These are phyloP conservation scores for Ennomos quercinarius DNA, from an alignment of 2,888 invertebrate genomes.

Conservation along the genomic window DNA sequence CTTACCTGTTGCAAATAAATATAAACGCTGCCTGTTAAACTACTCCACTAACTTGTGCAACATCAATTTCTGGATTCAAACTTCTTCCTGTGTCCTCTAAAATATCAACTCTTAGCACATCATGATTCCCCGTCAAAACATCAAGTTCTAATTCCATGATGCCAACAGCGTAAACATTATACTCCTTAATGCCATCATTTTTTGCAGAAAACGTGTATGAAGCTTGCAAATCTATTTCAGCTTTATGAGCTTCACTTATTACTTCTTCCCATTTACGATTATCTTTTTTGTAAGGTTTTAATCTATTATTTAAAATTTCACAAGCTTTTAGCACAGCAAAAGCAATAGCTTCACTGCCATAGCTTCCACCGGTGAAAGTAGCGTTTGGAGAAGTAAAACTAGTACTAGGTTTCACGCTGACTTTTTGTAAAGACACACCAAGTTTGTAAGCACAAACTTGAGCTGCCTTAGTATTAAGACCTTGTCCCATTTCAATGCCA, in stretches of 20 bases:
- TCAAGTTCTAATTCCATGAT: slow-evolving; percentile 89
- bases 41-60: slow-evolving; percentile 84
- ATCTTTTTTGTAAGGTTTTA: too few relatives aligned
- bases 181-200: slow-evolving; percentile 42
- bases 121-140: slow-evolving; percentile 88
- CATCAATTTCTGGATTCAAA: slow-evolving; percentile 87
- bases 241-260: slow-evolving; percentile 68
- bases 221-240: slow-evolving; percentile 58
- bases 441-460: slow-evolving; percentile 86
- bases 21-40: not conserved
- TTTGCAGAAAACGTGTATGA: slow-evolving; percentile 43
- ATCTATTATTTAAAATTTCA: too few relatives aligned
- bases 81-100: slow-evolving; percentile 88
- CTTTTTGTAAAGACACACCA: too few relatives aligned
- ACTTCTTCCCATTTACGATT: slow-evolving; percentile 79
- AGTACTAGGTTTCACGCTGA: too few relatives aligned
- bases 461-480: slow-evolving; percentile 88
- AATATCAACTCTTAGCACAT: slow-evolving; percentile 86
- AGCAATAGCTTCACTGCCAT: too few relatives aligned
- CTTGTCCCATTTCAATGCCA: slow-evolving; percentile 89
- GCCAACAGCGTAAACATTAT: slow-evolving; percentile 80
- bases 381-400: too few relatives aligned
- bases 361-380: too few relatives aligned
- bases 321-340: too few relatives aligned
- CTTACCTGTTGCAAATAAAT: not conserved